These are phyloP conservation scores for Eulimnadia texana DNA, from an alignment of 1,140 invertebrate genomes.

Conservation along the genomic window DNA sequence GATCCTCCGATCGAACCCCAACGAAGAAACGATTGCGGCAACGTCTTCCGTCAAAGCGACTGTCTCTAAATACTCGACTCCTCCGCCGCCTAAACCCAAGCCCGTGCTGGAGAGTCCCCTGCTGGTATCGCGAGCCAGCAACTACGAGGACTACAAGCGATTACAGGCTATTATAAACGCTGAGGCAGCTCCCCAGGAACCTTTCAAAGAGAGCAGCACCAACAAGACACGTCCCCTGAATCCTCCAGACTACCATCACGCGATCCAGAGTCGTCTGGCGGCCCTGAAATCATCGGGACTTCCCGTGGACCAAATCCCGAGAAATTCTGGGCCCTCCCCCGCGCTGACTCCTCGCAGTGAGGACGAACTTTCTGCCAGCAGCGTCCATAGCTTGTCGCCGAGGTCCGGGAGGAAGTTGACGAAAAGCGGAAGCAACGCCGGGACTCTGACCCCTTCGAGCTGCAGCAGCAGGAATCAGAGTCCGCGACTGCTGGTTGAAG, in stretches of 20 bases:
- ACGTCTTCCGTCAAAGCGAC: neutral
- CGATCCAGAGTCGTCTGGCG: constrained; percentile 12
- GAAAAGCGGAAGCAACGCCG: constrained; percentile 20
- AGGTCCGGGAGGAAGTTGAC: constrained; percentile 28
- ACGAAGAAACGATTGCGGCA: neutral
- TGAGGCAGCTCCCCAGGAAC: constrained; percentile 4
- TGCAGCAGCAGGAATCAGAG: constrained; percentile 43
- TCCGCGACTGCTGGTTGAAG: constrained; percentile 27
- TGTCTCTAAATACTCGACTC: constrained; percentile 6
- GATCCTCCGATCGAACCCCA: constrained; percentile 9
- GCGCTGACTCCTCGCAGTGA: constrained; percentile 23
- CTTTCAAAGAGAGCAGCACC: neutral
- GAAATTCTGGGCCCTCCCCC: constrained; percentile 23
- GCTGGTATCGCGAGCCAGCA: neutral
- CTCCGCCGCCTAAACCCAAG: constrained; percentile 8
- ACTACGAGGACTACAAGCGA: constrained; percentile 1
- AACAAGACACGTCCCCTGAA: constrained; percentile 2
- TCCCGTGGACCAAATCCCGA: constrained; percentile 26
- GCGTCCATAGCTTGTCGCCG: constrained; percentile 37
- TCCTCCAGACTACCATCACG: constrained; percentile 18
- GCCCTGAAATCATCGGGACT: constrained; percentile 6
- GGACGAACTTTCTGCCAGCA: constrained; percentile 39
- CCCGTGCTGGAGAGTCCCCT: constrained; percentile 2
- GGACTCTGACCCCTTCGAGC: constrained; percentile 30
- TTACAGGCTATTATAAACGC: neutral